phyloP scores from a whole-genome alignment of 2,888 invertebrate genomes.

The Heliconius sara region DNA sequence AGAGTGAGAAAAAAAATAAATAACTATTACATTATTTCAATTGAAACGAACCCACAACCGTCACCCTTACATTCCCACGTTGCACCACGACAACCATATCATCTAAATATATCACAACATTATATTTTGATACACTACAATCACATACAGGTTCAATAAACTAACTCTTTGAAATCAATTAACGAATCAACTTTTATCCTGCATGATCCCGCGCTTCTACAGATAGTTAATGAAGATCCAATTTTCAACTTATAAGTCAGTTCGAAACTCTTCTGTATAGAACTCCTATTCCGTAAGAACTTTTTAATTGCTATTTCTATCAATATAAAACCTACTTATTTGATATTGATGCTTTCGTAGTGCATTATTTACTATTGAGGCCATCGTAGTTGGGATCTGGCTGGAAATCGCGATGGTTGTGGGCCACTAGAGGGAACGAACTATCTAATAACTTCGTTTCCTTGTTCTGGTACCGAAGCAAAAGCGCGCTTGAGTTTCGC shows the following conservation, averaged over 20 bases:
- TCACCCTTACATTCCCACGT: not conserved
- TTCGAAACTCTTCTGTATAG: constrained; percentile 32
- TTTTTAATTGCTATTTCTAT: constrained; percentile 43
- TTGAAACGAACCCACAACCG: not conserved
- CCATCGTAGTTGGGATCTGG: too few relatives aligned
- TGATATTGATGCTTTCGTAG: not conserved
- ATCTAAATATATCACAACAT: too few relatives aligned
- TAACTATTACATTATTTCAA: not conserved
- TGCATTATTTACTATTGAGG: too few relatives aligned
- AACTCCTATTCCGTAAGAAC: constrained; percentile 39
- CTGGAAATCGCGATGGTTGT: too few relatives aligned
- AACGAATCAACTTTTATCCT: constrained; percentile 1
- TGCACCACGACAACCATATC: too few relatives aligned
- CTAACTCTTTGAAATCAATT: constrained; percentile 9
- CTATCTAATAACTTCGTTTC: too few relatives aligned
- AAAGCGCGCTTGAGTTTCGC: too few relatives aligned
- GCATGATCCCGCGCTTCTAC: constrained; percentile 5
- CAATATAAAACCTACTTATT: constrained; percentile 30
- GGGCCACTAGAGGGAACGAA: too few relatives aligned
- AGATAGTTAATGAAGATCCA: constrained; percentile 44
- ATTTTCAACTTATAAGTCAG: constrained; percentile 39
- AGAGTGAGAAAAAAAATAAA: not conserved
- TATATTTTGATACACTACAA: too few relatives aligned
- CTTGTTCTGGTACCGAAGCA: too few relatives aligned
- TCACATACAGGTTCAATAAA: not conserved